Evolutionary conservation across 2,797 vertebrate genomes (phyloP).

Genomic region (Taenioides sp.): DNA sequence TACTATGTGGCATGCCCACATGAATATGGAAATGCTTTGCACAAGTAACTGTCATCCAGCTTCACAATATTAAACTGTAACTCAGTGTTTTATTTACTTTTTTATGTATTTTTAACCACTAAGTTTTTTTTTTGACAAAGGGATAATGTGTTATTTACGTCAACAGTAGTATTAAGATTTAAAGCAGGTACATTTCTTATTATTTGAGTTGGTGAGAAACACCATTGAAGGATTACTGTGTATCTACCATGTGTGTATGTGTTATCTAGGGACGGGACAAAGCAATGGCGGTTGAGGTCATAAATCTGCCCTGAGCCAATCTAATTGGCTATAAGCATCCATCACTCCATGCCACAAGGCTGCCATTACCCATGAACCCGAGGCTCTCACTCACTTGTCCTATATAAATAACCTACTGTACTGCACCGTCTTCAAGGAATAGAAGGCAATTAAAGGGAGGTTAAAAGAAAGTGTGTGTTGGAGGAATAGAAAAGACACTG

Average conservation of each 20-base stretch:
- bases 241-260: conserved; percentile 6
- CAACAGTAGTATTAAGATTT: background rate
- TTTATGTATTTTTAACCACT: no score
- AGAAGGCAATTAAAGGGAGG: conserved; percentile 17
- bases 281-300: conserved; percentile 36
- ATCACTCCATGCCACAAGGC: conserved; percentile 59
- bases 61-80: no score
- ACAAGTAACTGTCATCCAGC: no score
- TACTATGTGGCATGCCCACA: no score
- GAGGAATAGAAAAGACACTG: conserved; percentile 6
- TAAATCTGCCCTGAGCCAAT: conserved; percentile 61
- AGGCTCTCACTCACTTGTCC: conserved; percentile 38
- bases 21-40: no score
- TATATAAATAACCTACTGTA: conserved; percentile 49
- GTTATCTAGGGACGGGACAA: conserved; percentile 14
- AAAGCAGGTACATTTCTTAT: background rate
- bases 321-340: conserved; percentile 65
- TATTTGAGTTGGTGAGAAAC: conserved; percentile 3
- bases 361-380: conserved; percentile 56
- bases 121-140: no score
- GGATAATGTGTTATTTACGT: no score
- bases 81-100: no score
- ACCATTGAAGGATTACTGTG: background rate
- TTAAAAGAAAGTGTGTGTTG: conserved; percentile 41
- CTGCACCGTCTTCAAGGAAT: conserved; percentile 25